Conservation (phyloP, 1,140 invertebrate genomes). For the Cydia splendana region DNA sequence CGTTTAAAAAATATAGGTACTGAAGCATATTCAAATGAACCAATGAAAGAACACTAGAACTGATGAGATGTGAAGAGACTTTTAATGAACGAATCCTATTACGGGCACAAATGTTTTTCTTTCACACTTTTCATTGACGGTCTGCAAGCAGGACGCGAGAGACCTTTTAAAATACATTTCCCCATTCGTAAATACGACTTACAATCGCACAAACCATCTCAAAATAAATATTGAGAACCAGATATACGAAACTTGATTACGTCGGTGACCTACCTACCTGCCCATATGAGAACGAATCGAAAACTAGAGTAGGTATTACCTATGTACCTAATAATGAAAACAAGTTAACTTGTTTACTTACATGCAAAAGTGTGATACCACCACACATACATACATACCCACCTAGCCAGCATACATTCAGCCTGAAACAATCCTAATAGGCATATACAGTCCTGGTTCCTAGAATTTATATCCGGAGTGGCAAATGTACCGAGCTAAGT, state of each 20-base stretch:
- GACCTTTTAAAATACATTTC: constrained; percentile 10
- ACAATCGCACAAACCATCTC: neutral
- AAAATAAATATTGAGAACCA: constrained; percentile 4
- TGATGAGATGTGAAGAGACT: constrained; percentile 19
- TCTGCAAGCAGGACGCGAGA: neutral
- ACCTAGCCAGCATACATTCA: no score
- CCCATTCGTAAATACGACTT: constrained; percentile 9
- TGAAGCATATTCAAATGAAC: neutral
- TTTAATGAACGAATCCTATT: constrained; percentile 20
- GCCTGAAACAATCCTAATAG: neutral
- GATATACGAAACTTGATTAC: constrained; percentile 8
- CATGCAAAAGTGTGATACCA: no score
- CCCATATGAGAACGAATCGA: no score
- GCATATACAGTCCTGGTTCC: neutral
- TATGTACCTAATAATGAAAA: no score
- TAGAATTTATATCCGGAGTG: neutral
- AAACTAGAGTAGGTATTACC: no score
- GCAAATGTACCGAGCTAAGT: constrained; percentile 1
- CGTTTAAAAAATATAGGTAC: no score
- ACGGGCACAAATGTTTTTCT: constrained; percentile 1
- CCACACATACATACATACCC: no score
- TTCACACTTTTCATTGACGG: constrained; percentile 14
- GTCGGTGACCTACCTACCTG: neutral
- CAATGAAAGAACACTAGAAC: neutral
- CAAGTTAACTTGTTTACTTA: no score